Evolutionary conservation across 2,113 vertebrate species (phyloP).

Genomic region (Stigmatopora argus): DNA sequence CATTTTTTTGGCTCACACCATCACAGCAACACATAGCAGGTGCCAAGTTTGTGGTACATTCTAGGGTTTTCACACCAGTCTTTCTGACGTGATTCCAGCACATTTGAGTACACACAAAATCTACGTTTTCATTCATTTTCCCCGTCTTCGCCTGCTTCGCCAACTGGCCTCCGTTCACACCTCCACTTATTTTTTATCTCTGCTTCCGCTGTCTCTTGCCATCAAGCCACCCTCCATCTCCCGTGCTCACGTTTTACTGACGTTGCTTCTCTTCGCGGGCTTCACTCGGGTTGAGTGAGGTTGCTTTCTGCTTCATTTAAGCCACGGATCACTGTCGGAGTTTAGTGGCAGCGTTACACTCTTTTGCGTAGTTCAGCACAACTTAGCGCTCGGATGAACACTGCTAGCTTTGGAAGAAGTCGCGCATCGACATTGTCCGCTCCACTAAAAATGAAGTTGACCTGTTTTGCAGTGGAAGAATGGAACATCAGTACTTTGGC

Average conservation of each 20-base stretch:
- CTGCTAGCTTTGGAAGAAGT: not conserved
- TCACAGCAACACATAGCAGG: not conserved
- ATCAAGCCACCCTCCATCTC: conserved; percentile 4
- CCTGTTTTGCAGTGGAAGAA: no score
- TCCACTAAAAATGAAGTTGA: no score
- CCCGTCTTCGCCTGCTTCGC: not conserved
- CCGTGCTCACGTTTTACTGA: not conserved
- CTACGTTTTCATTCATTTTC: not conserved
- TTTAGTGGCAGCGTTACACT: not conserved
- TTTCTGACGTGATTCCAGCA: no score
- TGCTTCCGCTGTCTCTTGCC: not conserved
- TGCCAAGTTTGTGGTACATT: conserved; percentile 4
- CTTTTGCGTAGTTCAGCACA: not conserved
- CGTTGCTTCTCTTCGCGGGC: not conserved
- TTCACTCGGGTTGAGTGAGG: not conserved
- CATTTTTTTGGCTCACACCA: not conserved
- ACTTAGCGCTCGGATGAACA: not conserved
- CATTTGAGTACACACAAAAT: not conserved
- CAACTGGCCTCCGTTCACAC: conserved; percentile 2
- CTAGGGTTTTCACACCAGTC: not conserved
- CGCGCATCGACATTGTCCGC: no score
- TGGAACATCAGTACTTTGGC: not conserved
- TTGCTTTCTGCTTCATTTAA: conserved; percentile 1
- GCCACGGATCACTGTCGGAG: not conserved
- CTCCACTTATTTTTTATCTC: not conserved